Evolutionary conservation across 2,888 invertebrate species (phyloP), one percentile per base, ranked within the genome.

Genomic region (Hermaeophaga mercurialis): DNA sequence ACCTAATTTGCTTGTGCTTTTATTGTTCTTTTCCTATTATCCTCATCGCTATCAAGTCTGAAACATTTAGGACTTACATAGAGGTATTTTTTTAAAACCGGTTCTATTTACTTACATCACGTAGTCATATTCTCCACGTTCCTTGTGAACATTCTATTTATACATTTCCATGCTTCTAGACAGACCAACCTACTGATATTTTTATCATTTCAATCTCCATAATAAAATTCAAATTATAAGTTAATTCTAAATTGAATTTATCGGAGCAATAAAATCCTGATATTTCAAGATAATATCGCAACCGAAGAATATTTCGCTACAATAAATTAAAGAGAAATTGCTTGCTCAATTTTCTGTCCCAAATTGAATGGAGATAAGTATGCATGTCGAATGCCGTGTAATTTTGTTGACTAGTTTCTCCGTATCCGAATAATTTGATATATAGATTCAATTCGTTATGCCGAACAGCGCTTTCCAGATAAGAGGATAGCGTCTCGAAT

Each of bases 361-460:
- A 52, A 64, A 62, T 61, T 62, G 62, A 63, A 65, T 62, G 58
- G 47, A 61, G 65, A 66, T 65, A 67, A 64, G 62, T 36, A 50
- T 56, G 62, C 63, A 62, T 59, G 64, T 49, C 65, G 64, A 65
- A 65, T 66, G 56, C 63, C 60, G 61, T 62, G 64, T 67, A 69
- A 70, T 67, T 68, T 61, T 67, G 66, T 66, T 62, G 59, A 61
- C 60, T 59, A 50, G 56, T 54, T 61, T 53, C 53, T 55, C 11
- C 41, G 50, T 45, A 54, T 44, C 50, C 54, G 56, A 24, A 24
- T 56, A 69, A 71, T 68, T 75, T 76, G 77, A 77, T 75, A 74
- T 75, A 77, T 76, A 73, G 74, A 75, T 73, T 76, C 77, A 75
- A 77, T 77, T 75, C 76, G 73, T 75, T 70, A 68, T 70, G 70